Conservation (phyloP, 2,113 vertebrate genomes). For the Capreolus pygargus region DNA sequence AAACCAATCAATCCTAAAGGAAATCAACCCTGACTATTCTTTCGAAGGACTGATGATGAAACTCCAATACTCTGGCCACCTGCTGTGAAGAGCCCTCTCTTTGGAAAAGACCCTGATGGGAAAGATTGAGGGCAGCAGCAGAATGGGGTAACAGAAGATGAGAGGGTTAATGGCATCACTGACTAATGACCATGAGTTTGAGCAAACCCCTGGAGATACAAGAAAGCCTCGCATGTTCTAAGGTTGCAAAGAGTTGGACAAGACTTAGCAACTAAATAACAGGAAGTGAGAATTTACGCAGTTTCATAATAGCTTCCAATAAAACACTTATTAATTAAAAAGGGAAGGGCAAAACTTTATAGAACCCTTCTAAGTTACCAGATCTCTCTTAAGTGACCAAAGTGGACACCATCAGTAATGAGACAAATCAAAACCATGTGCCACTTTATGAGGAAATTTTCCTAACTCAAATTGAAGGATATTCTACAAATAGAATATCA, state of each 20-base stretch:
- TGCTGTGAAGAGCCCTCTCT: background rate
- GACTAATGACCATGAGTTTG: background rate
- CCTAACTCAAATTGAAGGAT: background rate
- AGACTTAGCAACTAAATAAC: background rate
- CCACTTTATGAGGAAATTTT: background rate
- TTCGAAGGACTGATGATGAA: background rate
- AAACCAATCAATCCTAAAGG: background rate
- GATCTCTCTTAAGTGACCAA: background rate
- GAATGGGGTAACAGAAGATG: background rate
- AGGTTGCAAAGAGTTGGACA: background rate
- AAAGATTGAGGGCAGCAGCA: background rate
- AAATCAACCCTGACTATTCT: background rate
- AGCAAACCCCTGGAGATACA: background rate
- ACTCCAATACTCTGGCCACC: background rate
- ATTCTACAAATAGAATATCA: background rate
- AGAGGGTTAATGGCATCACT: background rate
- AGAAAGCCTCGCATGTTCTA: background rate
- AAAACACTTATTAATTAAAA: conserved; percentile 22
- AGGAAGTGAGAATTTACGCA: background rate
- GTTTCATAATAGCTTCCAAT: background rate
- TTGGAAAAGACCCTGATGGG: background rate
- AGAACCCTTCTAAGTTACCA: background rate
- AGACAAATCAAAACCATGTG: conserved; percentile 8
- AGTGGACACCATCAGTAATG: background rate
- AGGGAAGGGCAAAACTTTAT: background rate